A percentile compares a stretch with the other conserved stretches of the same genome.
phyloP scores from a whole-genome alignment of 1,140 invertebrate species.

The Drosophila ficusphila region DNA sequence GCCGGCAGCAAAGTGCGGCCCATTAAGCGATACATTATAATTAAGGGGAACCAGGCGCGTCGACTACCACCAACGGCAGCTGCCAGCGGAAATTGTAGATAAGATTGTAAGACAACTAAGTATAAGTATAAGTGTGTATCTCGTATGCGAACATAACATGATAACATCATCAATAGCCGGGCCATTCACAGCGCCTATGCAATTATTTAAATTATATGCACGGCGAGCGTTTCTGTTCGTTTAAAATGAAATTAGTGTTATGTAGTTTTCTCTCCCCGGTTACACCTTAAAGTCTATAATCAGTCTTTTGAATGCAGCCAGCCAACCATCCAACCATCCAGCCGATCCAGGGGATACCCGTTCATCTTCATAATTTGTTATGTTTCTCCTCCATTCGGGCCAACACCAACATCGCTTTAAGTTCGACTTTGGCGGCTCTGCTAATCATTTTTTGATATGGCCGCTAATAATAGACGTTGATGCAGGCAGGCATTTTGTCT shows the following conservation, averaged over 20 bases:
- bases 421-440: slow-evolving; percentile 31
- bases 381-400: slow-evolving; percentile 19
- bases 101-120: slow-evolving; percentile 56
- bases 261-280: slow-evolving; percentile 45
- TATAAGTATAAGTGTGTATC: slow-evolving; percentile 45
- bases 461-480: slow-evolving; percentile 60
- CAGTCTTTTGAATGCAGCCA: slow-evolving; percentile 40
- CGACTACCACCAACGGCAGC: slow-evolving; percentile 40
- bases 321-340: no score
- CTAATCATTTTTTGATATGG: slow-evolving; percentile 67
- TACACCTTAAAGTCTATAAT: slow-evolving; percentile 60
- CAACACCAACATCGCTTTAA: slow-evolving; percentile 43
- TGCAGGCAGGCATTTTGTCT: slow-evolving; percentile 5
- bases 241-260: slow-evolving; percentile 81
- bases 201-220: slow-evolving; percentile 78
- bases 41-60: slow-evolving; percentile 55
- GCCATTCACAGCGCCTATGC: slow-evolving; percentile 47
- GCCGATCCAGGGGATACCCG: neutral
- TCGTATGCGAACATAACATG: slow-evolving; percentile 51
- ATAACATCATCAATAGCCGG: slow-evolving; percentile 76
- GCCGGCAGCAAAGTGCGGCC: slow-evolving; percentile 61
- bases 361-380: slow-evolving; percentile 39
- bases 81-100: slow-evolving; percentile 76
- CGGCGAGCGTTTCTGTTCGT: slow-evolving; percentile 63
- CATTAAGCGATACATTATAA: slow-evolving; percentile 75